Conservation (phyloP, 2,888 invertebrate genomes). For the Ligdia adustata region DNA sequence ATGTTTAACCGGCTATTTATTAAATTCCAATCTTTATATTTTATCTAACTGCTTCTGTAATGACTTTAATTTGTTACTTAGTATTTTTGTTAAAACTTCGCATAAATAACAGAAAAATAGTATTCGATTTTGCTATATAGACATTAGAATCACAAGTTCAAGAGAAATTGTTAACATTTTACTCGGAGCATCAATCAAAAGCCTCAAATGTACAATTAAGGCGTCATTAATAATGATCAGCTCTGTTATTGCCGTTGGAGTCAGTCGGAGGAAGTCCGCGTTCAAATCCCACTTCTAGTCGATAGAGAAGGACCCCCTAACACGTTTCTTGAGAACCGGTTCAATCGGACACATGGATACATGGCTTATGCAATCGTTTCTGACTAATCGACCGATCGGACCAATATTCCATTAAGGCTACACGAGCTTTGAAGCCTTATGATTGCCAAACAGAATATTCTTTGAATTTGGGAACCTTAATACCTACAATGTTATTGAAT, state of each 20-base stretch:
- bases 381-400: constrained; percentile 59
- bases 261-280: constrained; percentile 33
- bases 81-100: too few species aligned
- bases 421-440: constrained; percentile 17
- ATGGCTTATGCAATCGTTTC: constrained; percentile 73
- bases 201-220: constrained; percentile 21
- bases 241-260: constrained; percentile 10
- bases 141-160: background rate
- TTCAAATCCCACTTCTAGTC: constrained; percentile 26
- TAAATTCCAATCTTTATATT: background rate
- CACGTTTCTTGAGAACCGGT: constrained; percentile 80
- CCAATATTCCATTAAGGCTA: constrained; percentile 34
- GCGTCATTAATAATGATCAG: constrained; percentile 22
- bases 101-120: too few species aligned
- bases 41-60: background rate
- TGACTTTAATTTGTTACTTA: too few species aligned
- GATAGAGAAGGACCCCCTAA: constrained; percentile 71
- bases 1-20: constrained; percentile 7
- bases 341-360: constrained; percentile 52
- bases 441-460: background rate
- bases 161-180: constrained; percentile 8
- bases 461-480: background rate
- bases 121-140: too few species aligned
- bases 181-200: constrained; percentile 15
- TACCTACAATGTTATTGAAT: background rate